Evolutionary conservation across 30 jellyfish, hydroid and myxozoan species (phyloP).

Genomic region (Catostylus mosaicus): DNA sequence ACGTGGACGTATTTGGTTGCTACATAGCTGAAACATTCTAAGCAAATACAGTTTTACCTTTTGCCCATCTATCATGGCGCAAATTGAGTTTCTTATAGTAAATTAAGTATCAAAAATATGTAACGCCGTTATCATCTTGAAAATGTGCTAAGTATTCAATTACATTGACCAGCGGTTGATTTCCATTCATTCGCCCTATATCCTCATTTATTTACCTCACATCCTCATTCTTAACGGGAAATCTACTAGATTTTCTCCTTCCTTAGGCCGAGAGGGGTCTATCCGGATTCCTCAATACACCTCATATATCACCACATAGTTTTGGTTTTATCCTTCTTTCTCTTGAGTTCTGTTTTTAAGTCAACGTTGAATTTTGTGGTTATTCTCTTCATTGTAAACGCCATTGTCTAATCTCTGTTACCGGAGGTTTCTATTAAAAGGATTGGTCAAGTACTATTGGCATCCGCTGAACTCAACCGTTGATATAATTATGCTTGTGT

Average conservation of each 20-base stretch:
- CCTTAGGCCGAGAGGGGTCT: constrained; percentile 3
- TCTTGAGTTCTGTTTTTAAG: not conserved
- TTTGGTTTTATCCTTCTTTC: not conserved
- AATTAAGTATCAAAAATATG: too few species aligned
- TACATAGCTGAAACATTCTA: too few species aligned
- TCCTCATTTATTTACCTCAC: not conserved
- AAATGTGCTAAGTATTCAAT: too few species aligned
- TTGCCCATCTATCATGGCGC: too few species aligned
- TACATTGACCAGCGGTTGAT: too few species aligned
- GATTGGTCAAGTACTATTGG: not conserved
- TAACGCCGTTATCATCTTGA: too few species aligned
- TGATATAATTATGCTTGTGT: not conserved
- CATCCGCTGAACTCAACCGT: not conserved
- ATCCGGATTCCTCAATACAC: constrained; percentile 8
- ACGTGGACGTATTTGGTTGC: too few species aligned
- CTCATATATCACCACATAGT: not conserved
- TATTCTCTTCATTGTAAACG: not conserved
- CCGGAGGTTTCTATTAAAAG: not conserved
- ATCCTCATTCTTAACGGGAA: not conserved
- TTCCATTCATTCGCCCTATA: too few species aligned
- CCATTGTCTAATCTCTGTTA: not conserved
- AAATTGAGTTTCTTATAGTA: too few species aligned
- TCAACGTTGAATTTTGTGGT: not conserved
- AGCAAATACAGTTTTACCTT: too few species aligned
- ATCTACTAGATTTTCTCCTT: not conserved